Evolutionary conservation across 2,113 vertebrate species (phyloP).

Genomic region (Scatophagus argus): DNA sequence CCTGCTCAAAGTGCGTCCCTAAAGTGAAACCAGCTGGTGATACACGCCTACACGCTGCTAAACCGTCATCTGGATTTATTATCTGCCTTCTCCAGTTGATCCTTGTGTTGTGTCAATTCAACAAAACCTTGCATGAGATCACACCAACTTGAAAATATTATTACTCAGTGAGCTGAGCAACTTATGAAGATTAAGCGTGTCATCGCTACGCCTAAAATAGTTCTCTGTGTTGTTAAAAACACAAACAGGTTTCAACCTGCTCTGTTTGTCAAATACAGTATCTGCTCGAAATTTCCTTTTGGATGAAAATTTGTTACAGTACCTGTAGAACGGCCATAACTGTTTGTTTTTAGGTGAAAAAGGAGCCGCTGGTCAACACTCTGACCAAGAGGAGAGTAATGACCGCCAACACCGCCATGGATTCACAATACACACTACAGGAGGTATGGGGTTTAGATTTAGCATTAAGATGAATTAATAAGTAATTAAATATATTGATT

Average conservation of each 20-base stretch:
- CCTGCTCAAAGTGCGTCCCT: conserved; percentile 84
- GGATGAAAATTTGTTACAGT: background rate
- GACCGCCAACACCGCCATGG: conserved; percentile 85
- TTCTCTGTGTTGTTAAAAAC: conserved; percentile 10
- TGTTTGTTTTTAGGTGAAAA: conserved; percentile 85
- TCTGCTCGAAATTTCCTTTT: background rate
- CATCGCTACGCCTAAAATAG: conserved; percentile 5
- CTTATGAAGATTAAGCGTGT: background rate
- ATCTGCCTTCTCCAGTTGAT: background rate
- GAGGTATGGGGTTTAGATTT: conserved; percentile 83
- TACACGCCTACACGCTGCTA: background rate
- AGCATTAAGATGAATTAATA: background rate
- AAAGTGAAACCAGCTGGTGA: background rate
- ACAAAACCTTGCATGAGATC: background rate
- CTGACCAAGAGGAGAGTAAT: conserved; percentile 92
- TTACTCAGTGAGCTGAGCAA: background rate
- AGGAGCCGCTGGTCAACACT: conserved; percentile 89
- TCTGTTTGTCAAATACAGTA: background rate
- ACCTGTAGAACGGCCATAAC: background rate
- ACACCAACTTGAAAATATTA: background rate
- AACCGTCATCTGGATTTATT: background rate
- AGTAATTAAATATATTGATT: background rate
- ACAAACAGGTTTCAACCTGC: background rate
- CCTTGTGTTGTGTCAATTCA: background rate
- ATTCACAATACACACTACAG: conserved; percentile 89